Conservation (phyloP, 2,797 vertebrate species). For the Sebastolobus alascanus region DNA sequence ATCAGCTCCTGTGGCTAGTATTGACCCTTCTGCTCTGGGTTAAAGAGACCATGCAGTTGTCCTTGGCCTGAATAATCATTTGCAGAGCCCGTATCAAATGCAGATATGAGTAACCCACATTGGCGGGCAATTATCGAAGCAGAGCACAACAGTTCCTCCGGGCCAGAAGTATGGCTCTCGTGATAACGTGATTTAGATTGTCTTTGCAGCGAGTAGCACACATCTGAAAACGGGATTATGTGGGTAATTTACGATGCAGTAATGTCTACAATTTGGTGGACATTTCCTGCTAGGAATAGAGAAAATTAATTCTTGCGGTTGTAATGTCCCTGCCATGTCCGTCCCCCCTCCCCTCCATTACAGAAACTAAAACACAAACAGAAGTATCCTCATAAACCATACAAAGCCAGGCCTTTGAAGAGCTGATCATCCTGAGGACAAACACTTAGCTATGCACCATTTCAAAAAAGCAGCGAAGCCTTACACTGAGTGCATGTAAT, state of each 20-base stretch:
- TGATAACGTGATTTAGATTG: conserved; percentile 25
- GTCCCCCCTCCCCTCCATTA: conserved; percentile 31
- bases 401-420: conserved; percentile 70
- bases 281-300: conserved; percentile 39
- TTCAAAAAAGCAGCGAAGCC: conserved; percentile 60
- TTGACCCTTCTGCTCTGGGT: conserved; percentile 63
- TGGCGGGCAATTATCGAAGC: conserved; percentile 29
- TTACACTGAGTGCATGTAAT: conserved; percentile 61
- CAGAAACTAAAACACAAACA: conserved; percentile 59
- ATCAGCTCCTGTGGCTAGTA: conserved; percentile 57
- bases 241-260: conserved; percentile 24
- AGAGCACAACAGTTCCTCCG: conserved; percentile 11
- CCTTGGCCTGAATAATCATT: conserved; percentile 64
- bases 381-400: conserved; percentile 48
- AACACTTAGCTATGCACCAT: conserved; percentile 68
- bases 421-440: conserved; percentile 67
- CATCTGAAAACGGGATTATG: conserved; percentile 32
- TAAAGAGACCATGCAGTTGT: conserved; percentile 53
- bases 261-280: conserved; percentile 36
- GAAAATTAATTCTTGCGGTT: conserved; percentile 47
- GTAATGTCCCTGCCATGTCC: conserved; percentile 23
- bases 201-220: conserved; percentile 26
- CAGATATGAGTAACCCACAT: conserved; percentile 33
- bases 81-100: conserved; percentile 43
- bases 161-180: conserved; percentile 1